These are phyloP conservation scores for Helicolenus hilgendorfi DNA, from an alignment of 2,797 vertebrate species.

Conservation along the genomic window DNA sequence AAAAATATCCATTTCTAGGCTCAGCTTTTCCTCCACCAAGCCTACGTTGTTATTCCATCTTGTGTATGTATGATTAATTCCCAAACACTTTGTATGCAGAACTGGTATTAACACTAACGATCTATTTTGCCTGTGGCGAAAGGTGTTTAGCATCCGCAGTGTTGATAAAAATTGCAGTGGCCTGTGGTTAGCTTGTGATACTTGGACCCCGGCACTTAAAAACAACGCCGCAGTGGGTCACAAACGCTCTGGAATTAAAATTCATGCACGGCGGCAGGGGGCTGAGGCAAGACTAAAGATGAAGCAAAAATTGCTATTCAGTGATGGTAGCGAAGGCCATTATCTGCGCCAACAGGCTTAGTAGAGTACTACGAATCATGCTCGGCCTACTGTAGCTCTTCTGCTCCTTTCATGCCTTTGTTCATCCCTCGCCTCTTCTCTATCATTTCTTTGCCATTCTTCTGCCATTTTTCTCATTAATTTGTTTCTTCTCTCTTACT, in stretches of 20 bases:
- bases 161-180: background rate
- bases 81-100: conserved; percentile 4
- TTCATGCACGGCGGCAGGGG: conserved; percentile 30
- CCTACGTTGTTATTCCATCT: background rate
- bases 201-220: background rate
- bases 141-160: background rate
- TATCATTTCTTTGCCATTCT: background rate
- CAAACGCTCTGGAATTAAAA: conserved; percentile 47
- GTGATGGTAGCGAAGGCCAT: conserved; percentile 1
- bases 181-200: conserved; percentile 25
- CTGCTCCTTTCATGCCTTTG: background rate
- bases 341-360: conserved; percentile 42
- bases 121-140: background rate
- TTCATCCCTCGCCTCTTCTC: conserved; percentile 1
- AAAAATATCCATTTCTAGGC: background rate
- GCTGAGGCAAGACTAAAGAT: conserved; percentile 12
- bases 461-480: background rate
- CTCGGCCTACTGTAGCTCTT: background rate
- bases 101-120: background rate
- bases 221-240: conserved; percentile 4
- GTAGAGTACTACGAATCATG: conserved; percentile 20
- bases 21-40: background rate
- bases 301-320: conserved; percentile 39
- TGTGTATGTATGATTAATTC: background rate
- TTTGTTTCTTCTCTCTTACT: conserved; percentile 12